Conservation (phyloP, 2,888 invertebrate genomes). For the Stramonita haemastoma region DNA sequence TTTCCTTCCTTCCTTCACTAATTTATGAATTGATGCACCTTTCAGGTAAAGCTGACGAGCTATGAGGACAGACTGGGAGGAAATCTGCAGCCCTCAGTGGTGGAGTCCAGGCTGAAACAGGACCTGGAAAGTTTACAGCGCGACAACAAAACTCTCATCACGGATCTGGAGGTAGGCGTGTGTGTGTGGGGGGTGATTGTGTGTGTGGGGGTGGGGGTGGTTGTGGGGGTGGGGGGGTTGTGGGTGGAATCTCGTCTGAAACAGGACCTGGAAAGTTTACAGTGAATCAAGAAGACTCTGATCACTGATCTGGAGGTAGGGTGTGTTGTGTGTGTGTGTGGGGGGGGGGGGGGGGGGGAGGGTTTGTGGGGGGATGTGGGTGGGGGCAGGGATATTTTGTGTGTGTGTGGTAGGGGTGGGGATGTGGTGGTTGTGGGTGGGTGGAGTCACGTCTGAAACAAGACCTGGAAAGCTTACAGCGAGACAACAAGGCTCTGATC, state of each 20-base stretch:
- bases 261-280: slow-evolving; percentile 68
- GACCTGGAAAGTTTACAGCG: slow-evolving; percentile 66
- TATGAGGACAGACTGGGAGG: slow-evolving; percentile 28
- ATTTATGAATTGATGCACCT: too few relatives aligned
- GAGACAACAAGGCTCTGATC: slow-evolving; percentile 64
- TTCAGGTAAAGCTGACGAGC: slow-evolving; percentile 30
- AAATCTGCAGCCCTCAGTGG: slow-evolving; percentile 52
- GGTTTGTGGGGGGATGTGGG: too few relatives aligned
- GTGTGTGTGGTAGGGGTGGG: too few relatives aligned
- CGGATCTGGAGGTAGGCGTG: slow-evolving; percentile 63
- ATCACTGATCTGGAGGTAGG: slow-evolving; percentile 66
- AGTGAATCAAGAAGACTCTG: slow-evolving; percentile 64
- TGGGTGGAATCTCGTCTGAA: slow-evolving; percentile 59
- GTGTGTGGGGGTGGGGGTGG: too few relatives aligned
- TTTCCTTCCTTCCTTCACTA: too few relatives aligned
- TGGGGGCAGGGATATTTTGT: too few relatives aligned
- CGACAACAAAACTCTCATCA: slow-evolving; percentile 63
- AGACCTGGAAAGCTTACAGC: slow-evolving; percentile 66
- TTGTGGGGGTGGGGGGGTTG: neutral
- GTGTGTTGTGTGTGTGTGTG: neutral
- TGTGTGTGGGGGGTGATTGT: neutral
- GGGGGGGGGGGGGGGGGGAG: neutral
- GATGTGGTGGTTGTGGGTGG: neutral
- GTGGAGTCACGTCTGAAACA: slow-evolving; percentile 65
- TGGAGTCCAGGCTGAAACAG: slow-evolving; percentile 66